Conservation (phyloP, 1,140 invertebrate genomes). For the Pseudoatta argentina region DNA sequence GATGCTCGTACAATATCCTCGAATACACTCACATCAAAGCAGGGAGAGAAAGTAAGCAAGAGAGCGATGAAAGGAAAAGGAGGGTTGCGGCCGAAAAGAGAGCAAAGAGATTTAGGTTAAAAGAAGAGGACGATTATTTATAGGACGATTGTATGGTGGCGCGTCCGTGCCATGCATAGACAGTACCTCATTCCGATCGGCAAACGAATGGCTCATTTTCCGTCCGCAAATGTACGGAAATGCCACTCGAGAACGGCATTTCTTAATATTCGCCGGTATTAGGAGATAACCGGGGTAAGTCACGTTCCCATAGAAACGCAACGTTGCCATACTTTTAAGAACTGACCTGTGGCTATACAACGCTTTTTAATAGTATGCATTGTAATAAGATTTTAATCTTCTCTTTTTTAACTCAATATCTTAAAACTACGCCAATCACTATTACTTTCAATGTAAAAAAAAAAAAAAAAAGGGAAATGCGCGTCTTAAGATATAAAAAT, state of each 20-base stretch:
- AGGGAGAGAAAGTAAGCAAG: slow-evolving; percentile 58
- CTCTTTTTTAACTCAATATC: neutral
- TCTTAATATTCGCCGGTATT: slow-evolving; percentile 84
- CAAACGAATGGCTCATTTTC: slow-evolving; percentile 81
- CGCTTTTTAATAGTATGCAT: neutral
- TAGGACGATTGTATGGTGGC: slow-evolving; percentile 77
- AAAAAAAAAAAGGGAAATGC: neutral
- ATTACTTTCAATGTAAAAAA: neutral
- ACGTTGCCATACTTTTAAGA: slow-evolving; percentile 45
- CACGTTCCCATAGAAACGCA: slow-evolving; percentile 82
- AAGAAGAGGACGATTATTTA: slow-evolving; percentile 80
- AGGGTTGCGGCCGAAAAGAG: slow-evolving; percentile 50
- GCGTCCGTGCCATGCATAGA: slow-evolving; percentile 84
- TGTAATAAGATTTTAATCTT: neutral
- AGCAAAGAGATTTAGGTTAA: slow-evolving; percentile 38
- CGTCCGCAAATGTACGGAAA: slow-evolving; percentile 82
- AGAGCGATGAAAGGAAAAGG: slow-evolving; percentile 73
- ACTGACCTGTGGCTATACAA: neutral
- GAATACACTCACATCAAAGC: slow-evolving; percentile 39
- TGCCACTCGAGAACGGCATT: slow-evolving; percentile 80
- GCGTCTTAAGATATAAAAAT: neutral
- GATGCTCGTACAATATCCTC: slow-evolving; percentile 27
- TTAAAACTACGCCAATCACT: neutral
- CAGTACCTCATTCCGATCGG: slow-evolving; percentile 80
- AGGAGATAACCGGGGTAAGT: slow-evolving; percentile 71